These are phyloP conservation scores for Grammomys dolichurus DNA, from an alignment of 2,113 vertebrate species.

Conservation along the genomic window DNA sequence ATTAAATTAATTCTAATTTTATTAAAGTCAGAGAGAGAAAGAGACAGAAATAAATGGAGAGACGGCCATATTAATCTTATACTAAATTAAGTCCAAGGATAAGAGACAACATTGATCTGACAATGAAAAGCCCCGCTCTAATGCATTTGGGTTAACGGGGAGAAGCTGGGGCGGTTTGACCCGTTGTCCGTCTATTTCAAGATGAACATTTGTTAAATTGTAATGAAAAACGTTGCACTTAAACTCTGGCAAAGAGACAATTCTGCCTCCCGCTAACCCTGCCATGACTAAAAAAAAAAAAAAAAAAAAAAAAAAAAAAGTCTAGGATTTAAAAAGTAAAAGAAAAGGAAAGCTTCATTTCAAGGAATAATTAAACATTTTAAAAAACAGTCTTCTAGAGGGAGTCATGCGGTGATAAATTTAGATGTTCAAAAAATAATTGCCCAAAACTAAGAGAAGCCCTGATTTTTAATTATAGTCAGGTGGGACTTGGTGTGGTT, in stretches of 20 bases:
- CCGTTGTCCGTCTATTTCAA: conserved; percentile 90
- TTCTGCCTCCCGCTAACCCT: conserved; percentile 71
- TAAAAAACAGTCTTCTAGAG: conserved; percentile 72
- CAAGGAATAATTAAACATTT: conserved; percentile 83
- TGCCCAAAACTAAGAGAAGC: not conserved
- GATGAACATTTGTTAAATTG: conserved; percentile 91
- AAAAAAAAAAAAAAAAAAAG: conserved; percentile 81
- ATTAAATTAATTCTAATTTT: conserved; percentile 76
- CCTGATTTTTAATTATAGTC: not conserved
- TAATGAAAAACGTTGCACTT: conserved; percentile 90
- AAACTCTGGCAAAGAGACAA: conserved; percentile 89
- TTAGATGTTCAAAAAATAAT: not conserved
- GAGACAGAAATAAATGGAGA: conserved; percentile 29
- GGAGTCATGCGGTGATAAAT: conserved; percentile 48
- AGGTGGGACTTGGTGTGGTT: conserved; percentile 57
- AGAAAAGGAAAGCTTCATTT: not conserved
- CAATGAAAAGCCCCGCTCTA: conserved; percentile 81
- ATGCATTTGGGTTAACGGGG: conserved; percentile 85
- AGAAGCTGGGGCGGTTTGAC: conserved; percentile 85
- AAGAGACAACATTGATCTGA: conserved; percentile 83
- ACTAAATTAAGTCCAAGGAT: conserved; percentile 74
- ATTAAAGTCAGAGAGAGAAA: conserved; percentile 56
- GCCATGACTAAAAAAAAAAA: conserved; percentile 80
- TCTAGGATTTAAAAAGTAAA: conserved; percentile 77
- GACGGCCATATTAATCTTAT: conserved; percentile 35